Evolutionary conservation across 2,113 vertebrate genomes (phyloP).

Genomic region (Tringa solitaria): DNA sequence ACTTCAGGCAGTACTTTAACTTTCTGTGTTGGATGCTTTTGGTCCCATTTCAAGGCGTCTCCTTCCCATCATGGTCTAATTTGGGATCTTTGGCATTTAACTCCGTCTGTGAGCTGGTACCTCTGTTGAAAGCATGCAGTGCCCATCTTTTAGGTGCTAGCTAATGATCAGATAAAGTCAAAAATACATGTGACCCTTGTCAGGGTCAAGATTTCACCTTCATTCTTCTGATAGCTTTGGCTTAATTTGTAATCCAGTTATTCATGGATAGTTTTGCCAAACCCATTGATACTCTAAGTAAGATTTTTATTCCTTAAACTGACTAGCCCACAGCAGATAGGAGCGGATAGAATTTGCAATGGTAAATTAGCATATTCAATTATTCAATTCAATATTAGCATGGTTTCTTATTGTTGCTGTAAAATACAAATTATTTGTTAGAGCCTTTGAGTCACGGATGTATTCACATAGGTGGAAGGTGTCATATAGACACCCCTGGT

Average conservation of each 20-base stretch:
- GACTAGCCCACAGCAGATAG: not conserved
- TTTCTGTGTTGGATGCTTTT: not conserved
- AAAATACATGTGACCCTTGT: accelerated
- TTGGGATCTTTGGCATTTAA: not conserved
- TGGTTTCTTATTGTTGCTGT: not conserved
- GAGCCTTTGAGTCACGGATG: not conserved
- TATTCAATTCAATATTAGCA: not conserved
- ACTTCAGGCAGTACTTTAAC: not conserved
- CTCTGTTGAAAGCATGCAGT: not conserved
- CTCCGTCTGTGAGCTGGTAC: not conserved
- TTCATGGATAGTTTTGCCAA: not conserved
- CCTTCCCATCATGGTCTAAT: not conserved
- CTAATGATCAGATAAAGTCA: not conserved
- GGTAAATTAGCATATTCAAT: not conserved
- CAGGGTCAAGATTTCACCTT: not conserved
- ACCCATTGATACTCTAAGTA: not conserved
- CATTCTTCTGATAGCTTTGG: not conserved
- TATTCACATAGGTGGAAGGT: not conserved
- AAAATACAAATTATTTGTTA: not conserved
- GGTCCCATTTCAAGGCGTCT: not conserved
- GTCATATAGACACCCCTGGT: not conserved
- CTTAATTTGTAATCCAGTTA: not conserved
- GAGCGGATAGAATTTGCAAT: not conserved
- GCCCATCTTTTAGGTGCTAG: not conserved
- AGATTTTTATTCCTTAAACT: not conserved